Conservation (phyloP, 2,888 invertebrate genomes). For the Cheilosia vulpina region DNA sequence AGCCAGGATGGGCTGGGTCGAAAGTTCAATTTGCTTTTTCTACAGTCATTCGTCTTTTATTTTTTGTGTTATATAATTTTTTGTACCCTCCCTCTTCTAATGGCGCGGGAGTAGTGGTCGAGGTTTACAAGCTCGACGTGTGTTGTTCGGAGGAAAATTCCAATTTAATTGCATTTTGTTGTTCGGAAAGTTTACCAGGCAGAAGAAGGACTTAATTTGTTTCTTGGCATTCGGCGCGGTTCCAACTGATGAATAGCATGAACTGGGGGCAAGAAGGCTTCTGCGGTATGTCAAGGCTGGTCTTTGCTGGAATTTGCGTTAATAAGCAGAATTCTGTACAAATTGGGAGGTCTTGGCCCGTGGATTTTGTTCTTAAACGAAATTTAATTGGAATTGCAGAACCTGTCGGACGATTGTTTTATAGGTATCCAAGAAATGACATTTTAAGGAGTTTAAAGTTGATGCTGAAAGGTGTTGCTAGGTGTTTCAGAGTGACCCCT, state of each 20-base stretch:
- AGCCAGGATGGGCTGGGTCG: not conserved
- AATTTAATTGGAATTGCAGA: too few species aligned
- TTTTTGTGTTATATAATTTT: not conserved
- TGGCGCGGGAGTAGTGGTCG: not conserved
- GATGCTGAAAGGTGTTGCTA: too few species aligned
- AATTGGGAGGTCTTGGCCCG: too few species aligned
- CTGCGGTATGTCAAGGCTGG: not conserved
- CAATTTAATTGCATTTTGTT: constrained; percentile 69
- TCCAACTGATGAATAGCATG: constrained; percentile 27
- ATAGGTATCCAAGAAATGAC: too few species aligned
- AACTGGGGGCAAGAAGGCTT: not conserved
- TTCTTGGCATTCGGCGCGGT: constrained; percentile 31
- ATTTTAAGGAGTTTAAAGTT: too few species aligned
- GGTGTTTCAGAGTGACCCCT: too few species aligned
- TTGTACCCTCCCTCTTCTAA: constrained; percentile 1
- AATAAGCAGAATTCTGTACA: not conserved
- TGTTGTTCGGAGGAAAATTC: constrained; percentile 51
- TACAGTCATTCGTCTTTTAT: constrained; percentile 39
- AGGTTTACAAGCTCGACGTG: constrained; percentile 21
- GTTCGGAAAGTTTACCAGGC: constrained; percentile 29
- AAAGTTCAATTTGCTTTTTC: constrained; percentile 68
- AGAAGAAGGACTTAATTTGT: constrained; percentile 45
- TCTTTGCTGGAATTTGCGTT: not conserved
- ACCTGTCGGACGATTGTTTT: too few species aligned
- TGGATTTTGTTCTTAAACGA: too few species aligned